Base-by-base conservation (phyloP, 2,113 vertebrate species). In the Phocoena phocoena region DNA sequence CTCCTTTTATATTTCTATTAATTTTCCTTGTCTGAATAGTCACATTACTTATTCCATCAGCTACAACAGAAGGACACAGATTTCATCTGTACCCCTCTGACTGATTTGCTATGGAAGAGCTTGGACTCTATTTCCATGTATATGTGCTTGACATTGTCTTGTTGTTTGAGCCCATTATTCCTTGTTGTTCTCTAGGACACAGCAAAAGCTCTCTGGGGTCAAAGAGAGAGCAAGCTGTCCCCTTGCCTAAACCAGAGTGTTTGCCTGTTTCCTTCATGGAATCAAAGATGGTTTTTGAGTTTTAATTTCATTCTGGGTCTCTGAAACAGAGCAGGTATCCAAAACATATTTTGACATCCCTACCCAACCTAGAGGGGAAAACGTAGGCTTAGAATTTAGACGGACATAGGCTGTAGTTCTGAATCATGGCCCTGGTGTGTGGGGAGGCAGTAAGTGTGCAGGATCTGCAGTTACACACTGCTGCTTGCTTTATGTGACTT, bases 221-320 rank as follows among this genome's bases (percentile, higher is more conserved):
- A n/a, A 53, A 80, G 55, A 76, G 18, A 18, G 15, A 77, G 38
- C 11, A 53, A 81, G 13, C 14, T 26, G 7, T 65, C 71, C 13
- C 11, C 23, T 76, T 81, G 2, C 60, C 38, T 62, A 77, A 38
- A 60, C 3, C 38, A 93, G 9, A 88, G 31, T 15, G 4, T 26
- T 25, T 71, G 50, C 18, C 23, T 81, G 18, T 58, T 73, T 55
- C 26, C 23, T 62, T 96, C 44, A 50, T 2, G 8, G 60, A 36
- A 80, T 41, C 7, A 26, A 82, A 73, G 65, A 33, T 15, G 28
- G 44, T 77, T 44, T 71, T 62, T 14, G 10, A 53, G n/a, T 38
- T 96, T 63, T 95, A 10, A 20, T 89, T 95, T 86, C 47, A 60
- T 68, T 79, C 80, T 90, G 28, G 68, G 63, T 87, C 28, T 92